phyloP scores from a whole-genome alignment of 2,113 vertebrate species.

The Chlorodrepanis virens region DNA sequence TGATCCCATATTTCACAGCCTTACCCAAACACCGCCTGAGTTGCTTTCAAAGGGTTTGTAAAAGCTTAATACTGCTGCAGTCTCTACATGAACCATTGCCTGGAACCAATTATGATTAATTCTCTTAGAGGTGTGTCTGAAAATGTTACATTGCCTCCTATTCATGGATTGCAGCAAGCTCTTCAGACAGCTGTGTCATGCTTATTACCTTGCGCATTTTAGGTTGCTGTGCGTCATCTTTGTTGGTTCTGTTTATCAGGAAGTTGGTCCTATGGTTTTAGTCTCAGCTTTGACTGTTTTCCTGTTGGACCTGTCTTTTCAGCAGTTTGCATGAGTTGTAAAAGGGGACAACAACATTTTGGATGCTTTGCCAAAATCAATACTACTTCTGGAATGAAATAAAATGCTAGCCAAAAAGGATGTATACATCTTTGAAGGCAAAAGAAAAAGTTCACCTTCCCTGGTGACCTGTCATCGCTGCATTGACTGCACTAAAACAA shows the following conservation, averaged over 20 bases:
- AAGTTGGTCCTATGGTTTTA: not conserved
- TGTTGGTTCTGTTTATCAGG: not conserved
- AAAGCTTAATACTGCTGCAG: not conserved
- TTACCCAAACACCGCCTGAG: not conserved
- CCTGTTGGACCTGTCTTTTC: not conserved
- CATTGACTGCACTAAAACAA: rapidly evolving
- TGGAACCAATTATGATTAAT: not conserved
- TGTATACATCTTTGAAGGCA: not conserved
- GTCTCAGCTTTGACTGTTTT: not conserved
- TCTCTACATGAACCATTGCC: not conserved
- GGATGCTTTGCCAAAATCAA: not conserved
- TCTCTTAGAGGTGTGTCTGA: not conserved
- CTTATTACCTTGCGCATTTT: not conserved
- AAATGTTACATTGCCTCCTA: not conserved
- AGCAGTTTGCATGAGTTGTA: not conserved
- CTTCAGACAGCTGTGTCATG: not conserved
- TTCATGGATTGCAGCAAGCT: not conserved
- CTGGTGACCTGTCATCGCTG: not conserved
- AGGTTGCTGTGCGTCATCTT: not conserved
- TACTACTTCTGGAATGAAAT: not conserved
- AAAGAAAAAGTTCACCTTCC: not conserved
- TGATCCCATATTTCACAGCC: not conserved
- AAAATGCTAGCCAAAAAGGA: not conserved
- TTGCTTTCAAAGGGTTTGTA: not conserved
- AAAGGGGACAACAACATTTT: not conserved